Conservation (phyloP, 1,140 invertebrate genomes). For the Drosophila sp. region DNA sequence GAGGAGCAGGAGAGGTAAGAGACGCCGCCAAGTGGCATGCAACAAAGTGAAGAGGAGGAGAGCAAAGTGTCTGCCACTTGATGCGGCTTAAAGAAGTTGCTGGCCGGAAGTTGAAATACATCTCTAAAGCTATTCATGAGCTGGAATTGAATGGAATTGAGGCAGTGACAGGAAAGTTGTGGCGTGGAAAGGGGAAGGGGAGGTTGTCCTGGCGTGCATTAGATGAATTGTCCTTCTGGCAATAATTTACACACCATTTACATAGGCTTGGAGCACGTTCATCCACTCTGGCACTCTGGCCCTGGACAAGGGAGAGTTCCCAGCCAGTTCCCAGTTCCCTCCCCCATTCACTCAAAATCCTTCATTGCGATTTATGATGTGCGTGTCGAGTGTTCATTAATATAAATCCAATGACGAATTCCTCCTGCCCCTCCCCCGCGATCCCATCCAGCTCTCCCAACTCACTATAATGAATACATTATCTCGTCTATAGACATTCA, state of each 20-base stretch:
- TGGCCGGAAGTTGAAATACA: slow-evolving; percentile 69
- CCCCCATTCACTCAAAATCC: neutral
- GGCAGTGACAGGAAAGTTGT: too few species aligned
- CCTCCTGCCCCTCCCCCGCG: neutral
- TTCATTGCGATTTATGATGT: slow-evolving; percentile 74
- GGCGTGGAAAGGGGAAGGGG: neutral
- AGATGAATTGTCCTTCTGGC: slow-evolving; percentile 48
- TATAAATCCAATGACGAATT: slow-evolving; percentile 78
- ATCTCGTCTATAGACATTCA: slow-evolving; percentile 61
- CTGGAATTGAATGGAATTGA: neutral
- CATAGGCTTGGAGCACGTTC: slow-evolving; percentile 63
- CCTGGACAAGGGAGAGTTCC: slow-evolving; percentile 36
- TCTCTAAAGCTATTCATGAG: slow-evolving; percentile 41
- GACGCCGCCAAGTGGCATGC: slow-evolving; percentile 19
- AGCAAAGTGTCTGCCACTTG: neutral
- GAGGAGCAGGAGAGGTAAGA: neutral
- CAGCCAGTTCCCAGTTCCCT: too few species aligned
- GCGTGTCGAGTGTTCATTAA: slow-evolving; percentile 80
- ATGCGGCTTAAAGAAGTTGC: slow-evolving; percentile 56
- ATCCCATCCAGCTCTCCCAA: neutral
- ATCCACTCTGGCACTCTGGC: slow-evolving; percentile 55
- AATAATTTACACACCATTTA: slow-evolving; percentile 68
- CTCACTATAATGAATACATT: slow-evolving; percentile 71
- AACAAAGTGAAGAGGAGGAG: slow-evolving; percentile 13
- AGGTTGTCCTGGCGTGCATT: slow-evolving; percentile 43